Base-by-base conservation (phyloP, 1,140 invertebrate genomes). In the Drosophila baimaii region DNA sequence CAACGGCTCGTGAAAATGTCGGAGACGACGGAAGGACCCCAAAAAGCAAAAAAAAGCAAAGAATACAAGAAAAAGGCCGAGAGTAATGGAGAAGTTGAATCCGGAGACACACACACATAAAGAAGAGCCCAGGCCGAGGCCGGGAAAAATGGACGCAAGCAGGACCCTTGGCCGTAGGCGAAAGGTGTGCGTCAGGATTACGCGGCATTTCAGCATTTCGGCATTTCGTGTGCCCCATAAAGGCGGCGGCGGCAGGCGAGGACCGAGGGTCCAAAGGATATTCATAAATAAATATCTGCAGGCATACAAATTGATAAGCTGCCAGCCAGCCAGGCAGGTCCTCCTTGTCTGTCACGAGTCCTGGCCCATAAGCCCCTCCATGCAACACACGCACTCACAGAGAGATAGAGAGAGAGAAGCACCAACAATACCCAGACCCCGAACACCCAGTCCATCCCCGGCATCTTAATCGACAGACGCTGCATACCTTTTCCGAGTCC, bases 281-380 rank as follows among this genome's bases (percentile, higher is more conserved):
- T 89, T 88, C 83, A 88, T 89, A 88, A 88, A 89, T 88, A 88
- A 88, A 88, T 88, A 88, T 88, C 84, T 88, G 80, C 84, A 80
- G 84, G 83, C 83, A 83, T 83, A 88, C 84, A 88, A 88, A 88
- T 88, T 88, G 83, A 88, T 88, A 88, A 88, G 83, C 81, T 80
- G 81, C 65, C 63, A 54, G 70, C 52, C 35, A 25, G 29, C 39
- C 46, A 39, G 19, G 49, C 46, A 47, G 49, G 56, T 37, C 49
- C 47, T 69, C 37, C 47, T 55, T 82, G 75, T 82, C 79, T 78
- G 75, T 75, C 79, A 82, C 43, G 64, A 82, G 72, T 54, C 73
- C 63, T 59, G 54, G 29, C 37, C 62, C 33, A 25, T 66, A 76
- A 76, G 59, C 59, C 74, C 78, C 72, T n/a, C 44, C 47, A 49